Base-by-base conservation (phyloP, 1,140 invertebrate genomes). In the Drosophila arawakana region DNA sequence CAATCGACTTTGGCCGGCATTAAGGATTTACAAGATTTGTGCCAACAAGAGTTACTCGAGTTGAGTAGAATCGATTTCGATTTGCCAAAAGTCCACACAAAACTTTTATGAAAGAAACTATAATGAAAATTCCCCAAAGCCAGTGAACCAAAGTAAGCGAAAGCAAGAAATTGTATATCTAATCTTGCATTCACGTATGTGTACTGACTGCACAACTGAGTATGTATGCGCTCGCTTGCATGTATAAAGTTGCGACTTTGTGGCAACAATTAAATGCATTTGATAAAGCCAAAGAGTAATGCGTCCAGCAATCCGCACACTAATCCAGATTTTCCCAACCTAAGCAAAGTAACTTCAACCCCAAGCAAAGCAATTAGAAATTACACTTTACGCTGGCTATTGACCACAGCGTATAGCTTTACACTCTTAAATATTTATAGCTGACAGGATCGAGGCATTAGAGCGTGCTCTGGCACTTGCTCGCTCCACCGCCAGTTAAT, bases 21-120 rank as follows among this genome's bases (percentile, higher is more conserved):
- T 77, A 60, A 63, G 72, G 73, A 78, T 88, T 86, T 80, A 61
- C 76, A 44, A 82, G 61, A 75, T 86, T 84, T 61, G 60, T 15
- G 5, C 7, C 59, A 63, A 81, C 59, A 52, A 73, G 46, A 46
- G 25, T 58, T 58, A 62, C 66, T 73, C 41, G 54, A 62, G 39
- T 62, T 49, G 46, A 58, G 46, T 65, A 41, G 72, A 65, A 69
- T 86, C 76, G 79, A 88, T 77, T 86, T 86, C 80, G 83, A 82
- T 86, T 86, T 86, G 73, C 57, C 68, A 69, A 80, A 88, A 86
- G 79, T 82, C 82, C 73, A 88, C 70, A 88, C 25, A 73, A n/a
- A 86, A 86, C 61, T 88, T 86, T 82, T 71, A 65, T 80, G 62
- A 82, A 86, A 77, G 83, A 80, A 86, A 86, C 83, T 73, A 73